Evolutionary conservation across 2,113 vertebrate species (phyloP), one percentile per base, ranked within the genome.

Genomic region (Turnix velox): DNA sequence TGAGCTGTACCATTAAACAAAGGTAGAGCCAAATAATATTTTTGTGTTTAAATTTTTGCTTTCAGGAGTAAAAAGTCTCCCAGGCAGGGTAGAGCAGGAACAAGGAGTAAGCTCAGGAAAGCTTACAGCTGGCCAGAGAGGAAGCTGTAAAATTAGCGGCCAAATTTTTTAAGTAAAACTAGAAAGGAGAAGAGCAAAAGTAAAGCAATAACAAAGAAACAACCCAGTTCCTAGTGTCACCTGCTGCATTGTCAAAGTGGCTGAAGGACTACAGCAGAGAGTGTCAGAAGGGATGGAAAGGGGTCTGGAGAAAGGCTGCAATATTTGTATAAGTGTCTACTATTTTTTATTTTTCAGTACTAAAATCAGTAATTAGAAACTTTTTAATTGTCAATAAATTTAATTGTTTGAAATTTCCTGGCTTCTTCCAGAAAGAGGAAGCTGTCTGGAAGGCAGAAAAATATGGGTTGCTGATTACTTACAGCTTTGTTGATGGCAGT

Each of bases 221-320:
- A 39, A 20, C 4, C 13, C 49, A 57, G 22, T 27, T 8, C 22
- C 22, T 39, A 27, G 25, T 76, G 27, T 11, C 28, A 72, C 9
- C 33, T 2, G 0, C 1, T 0, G 2, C 25, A 13, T 13, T 10
- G 37, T 43, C 2, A 1, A 78, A 72, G n/a, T 8, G 9, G 17
- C 37, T 49, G 25, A 42, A 23, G 13, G 9, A 65, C 12, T 33
- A n/a, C 0, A 4, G 18, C 24, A 48, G 35, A 72, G 18, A 35
- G 31, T 31, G 7, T 25, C 16, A 75, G 79, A 78, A 87, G 1
- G 3, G 22, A 48, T 14, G 20, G 18, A 83, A 23, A 72, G 2
- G 10, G 12, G 10, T 52, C 19, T 24, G 63, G 18, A 4, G 1
- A 25, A 90, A 76, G 62, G 27, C 30, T 59, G 59, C 54, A 33